A percentile compares a stretch with the other conserved stretches of the same genome.
These are phyloP conservation scores for Poeciliopsis prolifica DNA, from an alignment of 2,113 vertebrate genomes.

Conservation along the genomic window DNA sequence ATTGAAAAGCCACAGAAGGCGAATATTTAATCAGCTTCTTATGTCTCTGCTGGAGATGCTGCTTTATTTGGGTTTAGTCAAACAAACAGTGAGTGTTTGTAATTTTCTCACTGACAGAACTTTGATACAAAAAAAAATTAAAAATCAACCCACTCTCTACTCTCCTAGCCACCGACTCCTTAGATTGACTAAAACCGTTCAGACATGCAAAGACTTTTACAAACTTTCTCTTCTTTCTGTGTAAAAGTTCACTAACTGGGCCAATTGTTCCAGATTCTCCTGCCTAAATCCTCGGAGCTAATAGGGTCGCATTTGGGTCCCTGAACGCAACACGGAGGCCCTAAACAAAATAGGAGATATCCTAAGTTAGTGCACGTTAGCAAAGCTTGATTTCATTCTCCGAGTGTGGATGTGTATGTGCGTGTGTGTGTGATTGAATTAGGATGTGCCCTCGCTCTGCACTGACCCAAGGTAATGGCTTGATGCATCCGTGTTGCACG, in stretches of 20 bases:
- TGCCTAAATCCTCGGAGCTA: conserved; percentile 33
- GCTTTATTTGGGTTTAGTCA: background rate
- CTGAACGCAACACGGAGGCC: conserved; percentile 39
- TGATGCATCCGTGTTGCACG: conserved; percentile 38
- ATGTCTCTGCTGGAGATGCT: background rate
- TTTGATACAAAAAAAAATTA: background rate
- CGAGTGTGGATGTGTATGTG: conserved; percentile 39
- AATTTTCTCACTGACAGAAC: background rate
- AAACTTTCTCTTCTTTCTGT: conserved; percentile 6
- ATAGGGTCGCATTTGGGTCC: conserved; percentile 34
- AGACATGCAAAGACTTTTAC: background rate
- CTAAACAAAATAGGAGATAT: conserved; percentile 57
- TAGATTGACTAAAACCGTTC: background rate
- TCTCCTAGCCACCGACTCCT: background rate
- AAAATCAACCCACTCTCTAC: background rate
- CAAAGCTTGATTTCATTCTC: conserved; percentile 60
- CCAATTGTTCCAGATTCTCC: conserved; percentile 2
- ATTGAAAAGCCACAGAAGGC: conserved; percentile 3
- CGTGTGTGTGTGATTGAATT: conserved; percentile 63
- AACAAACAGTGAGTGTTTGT: background rate
- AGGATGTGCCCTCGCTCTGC: conserved; percentile 53
- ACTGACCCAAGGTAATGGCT: conserved; percentile 57
- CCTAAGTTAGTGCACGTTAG: conserved; percentile 55
- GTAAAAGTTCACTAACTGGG: conserved; percentile 25
- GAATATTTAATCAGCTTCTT: background rate